These are phyloP conservation scores for Drosophila limbata DNA, from an alignment of 2,888 invertebrate genomes.

Conservation along the genomic window DNA sequence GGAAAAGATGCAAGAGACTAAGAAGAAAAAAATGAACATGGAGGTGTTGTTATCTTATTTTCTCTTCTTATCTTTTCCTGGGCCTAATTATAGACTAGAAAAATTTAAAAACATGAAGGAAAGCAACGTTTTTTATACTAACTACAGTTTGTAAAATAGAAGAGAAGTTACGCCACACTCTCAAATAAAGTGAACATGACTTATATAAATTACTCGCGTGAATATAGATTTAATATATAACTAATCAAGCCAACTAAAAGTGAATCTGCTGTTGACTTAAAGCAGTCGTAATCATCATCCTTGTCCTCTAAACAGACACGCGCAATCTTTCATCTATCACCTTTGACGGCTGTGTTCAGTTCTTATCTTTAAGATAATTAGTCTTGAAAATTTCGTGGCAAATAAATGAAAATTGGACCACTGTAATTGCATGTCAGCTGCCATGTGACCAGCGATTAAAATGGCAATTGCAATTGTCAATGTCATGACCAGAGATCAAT, in stretches of 20 bases:
- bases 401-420: constrained; percentile 23
- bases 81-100: no score
- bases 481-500: constrained; percentile 25
- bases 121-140: no score
- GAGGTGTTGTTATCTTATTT: no score
- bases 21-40: neutral
- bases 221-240: neutral
- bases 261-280: neutral
- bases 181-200: neutral
- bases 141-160: neutral
- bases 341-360: neutral
- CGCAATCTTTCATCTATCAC: neutral
- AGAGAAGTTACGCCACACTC: neutral
- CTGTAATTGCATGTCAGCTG: constrained; percentile 11
- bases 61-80: no score
- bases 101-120: neutral
- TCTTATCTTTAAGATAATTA: constrained; percentile 10
- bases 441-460: constrained; percentile 13
- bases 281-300: neutral
- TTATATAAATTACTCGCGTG: neutral
- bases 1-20: neutral
- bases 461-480: constrained; percentile 10
- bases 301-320: neutral
- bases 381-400: neutral
- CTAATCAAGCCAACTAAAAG: neutral